Percentiles rank a stretch among this genome's conserved stretches.
Evolutionary conservation across 2,113 vertebrate genomes (phyloP).

Genomic region (Myotis yumanensis): DNA sequence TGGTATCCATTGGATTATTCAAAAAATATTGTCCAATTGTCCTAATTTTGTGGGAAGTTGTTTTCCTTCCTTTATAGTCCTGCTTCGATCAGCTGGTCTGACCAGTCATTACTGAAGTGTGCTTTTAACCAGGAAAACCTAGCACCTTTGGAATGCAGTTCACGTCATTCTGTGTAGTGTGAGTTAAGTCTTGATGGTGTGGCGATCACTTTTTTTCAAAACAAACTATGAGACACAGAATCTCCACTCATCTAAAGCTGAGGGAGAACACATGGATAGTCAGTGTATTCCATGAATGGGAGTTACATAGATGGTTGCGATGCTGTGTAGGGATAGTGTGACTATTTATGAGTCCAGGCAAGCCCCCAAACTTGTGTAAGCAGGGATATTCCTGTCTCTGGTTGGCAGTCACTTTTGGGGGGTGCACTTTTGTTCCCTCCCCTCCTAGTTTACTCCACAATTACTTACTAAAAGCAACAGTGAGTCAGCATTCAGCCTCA

Average conservation of each 20-base stretch:
- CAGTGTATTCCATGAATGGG: rapidly evolving
- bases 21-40: neutral
- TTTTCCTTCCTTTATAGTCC: neutral
- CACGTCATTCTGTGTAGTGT: neutral
- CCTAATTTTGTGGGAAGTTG: neutral
- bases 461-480: neutral
- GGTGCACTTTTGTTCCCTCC: neutral
- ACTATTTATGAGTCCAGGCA: neutral
- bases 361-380: rapidly evolving
- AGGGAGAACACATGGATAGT: rapidly evolving
- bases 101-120: neutral
- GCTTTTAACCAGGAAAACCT: neutral
- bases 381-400: rapidly evolving
- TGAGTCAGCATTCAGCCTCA: neutral
- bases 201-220: neutral
- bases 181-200: neutral
- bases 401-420: neutral
- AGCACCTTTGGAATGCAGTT: neutral
- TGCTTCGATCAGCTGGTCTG: neutral
- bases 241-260: neutral
- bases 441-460: neutral
- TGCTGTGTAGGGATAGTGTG: neutral
- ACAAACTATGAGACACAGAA: neutral
- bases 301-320: neutral
- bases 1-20: neutral